A percentile compares a stretch with the other conserved stretches of the same genome.
Evolutionary conservation across 2,797 vertebrate genomes (phyloP).

Genomic region (Halcyon smyrnensis): DNA sequence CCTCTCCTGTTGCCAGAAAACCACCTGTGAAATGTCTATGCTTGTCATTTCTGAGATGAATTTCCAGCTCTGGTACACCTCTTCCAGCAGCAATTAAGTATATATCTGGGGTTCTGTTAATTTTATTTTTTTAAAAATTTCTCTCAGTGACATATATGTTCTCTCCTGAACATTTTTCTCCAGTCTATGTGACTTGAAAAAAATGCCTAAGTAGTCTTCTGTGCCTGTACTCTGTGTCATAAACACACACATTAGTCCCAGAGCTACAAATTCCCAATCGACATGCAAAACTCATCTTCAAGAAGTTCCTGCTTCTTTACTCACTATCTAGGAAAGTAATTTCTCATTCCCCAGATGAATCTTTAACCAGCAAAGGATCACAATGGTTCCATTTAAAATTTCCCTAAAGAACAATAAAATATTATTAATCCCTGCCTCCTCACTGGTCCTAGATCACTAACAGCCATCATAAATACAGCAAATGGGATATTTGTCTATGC

Average conservation of each 20-base stretch:
- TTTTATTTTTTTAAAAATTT: not conserved
- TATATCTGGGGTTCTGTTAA: not conserved
- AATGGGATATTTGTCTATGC: conserved; percentile 33
- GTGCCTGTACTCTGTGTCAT: not conserved
- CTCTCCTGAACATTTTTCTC: not conserved
- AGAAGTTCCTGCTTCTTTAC: not conserved
- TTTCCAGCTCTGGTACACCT: not conserved
- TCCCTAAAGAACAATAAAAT: conserved; percentile 32
- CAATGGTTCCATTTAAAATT: conserved; percentile 13
- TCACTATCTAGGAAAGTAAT: not conserved
- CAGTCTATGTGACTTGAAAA: not conserved
- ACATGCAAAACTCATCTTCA: not conserved
- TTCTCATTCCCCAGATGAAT: not conserved
- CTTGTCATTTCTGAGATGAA: not conserved
- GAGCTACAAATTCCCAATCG: not conserved
- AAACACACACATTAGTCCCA: not conserved
- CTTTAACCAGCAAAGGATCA: conserved; percentile 16
- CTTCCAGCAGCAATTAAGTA: not conserved
- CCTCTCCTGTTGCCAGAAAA: not conserved
- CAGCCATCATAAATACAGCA: conserved; percentile 25
- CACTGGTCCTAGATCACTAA: conserved; percentile 18
- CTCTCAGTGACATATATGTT: not conserved
- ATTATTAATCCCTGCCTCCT: conserved; percentile 38
- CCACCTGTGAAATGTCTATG: not conserved
- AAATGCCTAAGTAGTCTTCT: not conserved